Base-by-base conservation (phyloP, 2,113 vertebrate genomes). In the Aleadryas rufinucha region DNA sequence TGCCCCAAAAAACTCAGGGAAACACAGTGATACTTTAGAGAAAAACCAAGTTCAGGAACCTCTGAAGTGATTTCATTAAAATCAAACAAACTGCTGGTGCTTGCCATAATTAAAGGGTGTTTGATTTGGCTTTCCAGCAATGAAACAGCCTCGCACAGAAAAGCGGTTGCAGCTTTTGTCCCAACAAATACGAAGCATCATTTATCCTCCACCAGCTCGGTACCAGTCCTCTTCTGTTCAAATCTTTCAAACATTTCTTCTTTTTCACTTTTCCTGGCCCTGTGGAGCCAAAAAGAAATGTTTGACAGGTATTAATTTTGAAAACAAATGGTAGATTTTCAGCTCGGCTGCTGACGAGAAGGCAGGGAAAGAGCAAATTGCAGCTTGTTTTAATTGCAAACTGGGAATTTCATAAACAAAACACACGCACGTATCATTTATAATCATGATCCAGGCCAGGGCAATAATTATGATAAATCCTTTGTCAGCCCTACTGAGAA, bases 401-500 rank as follows among this genome's bases (percentile, higher is more conserved):
- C 79, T 65, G 89, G 94, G 95, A 97, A 96, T 94, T 97, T 95
- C 88, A 95, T 98, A 98, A 98, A 98, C 97, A 97, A 96, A 97
- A 95, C 68, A 84, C 87, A 92, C 47, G 81, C 95, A 93, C 6
- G 52, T 95, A 95, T 95, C 81, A 61, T 97, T 97, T 97, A 96
- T 91, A 98, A 98, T 98, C 97, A 97, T 30, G 19, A 95, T 44
- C 84, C 88, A 82, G 88, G 96, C 97, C 93, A 81, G 95, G 90
- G 90, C 94, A 93, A 96, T 98, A 97, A 98, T 98, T 97, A 98
- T 97, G 98, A 98, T 98, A 98, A 98, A 98, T 98, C 97, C 97
- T 97, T 98, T 97, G 97, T 98, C 97, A 98, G 23, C 89, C 87
- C 77, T 54, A 56, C 95, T 97, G 95, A 94, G 95, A 97, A 97